Evolutionary conservation across 2,113 vertebrate genomes (phyloP).

Genomic region (Neodon shergylaensis): DNA sequence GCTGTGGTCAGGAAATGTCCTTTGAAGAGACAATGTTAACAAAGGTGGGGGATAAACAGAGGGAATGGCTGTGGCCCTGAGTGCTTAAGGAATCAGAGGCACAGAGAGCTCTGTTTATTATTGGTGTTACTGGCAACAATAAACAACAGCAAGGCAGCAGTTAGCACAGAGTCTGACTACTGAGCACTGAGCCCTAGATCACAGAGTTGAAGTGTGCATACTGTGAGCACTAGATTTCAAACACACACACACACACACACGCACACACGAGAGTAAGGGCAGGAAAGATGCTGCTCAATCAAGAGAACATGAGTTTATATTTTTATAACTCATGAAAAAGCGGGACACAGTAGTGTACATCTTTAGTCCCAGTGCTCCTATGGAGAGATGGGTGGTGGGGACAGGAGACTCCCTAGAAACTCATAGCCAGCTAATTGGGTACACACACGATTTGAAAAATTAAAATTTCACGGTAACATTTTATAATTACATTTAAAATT

Average conservation of each 20-base stretch:
- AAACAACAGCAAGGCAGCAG: not conserved
- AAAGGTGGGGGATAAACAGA: not conserved
- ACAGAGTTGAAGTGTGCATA: not conserved
- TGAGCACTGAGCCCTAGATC: not conserved
- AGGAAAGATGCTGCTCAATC: no score
- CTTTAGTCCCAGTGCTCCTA: no score
- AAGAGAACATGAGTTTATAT: no score
- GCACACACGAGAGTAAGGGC: not conserved
- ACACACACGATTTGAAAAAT: not conserved
- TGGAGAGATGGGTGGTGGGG: no score
- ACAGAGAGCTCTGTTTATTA: not conserved
- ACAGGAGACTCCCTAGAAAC: no score
- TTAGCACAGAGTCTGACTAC: not conserved
- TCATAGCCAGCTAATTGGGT: no score
- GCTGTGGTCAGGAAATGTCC: not conserved
- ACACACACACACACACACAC: not conserved
- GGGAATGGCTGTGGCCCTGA: not conserved
- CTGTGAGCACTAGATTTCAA: not conserved
- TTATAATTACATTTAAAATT: not conserved
- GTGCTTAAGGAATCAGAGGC: not conserved
- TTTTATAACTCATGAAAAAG: no score
- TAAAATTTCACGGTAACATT: not conserved
- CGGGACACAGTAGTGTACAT: no score
- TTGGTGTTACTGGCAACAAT: not conserved
- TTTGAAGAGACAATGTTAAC: not conserved